Percentiles rank a stretch among this genome's conserved stretches.
phyloP scores from a whole-genome alignment of 2,888 invertebrate species.

The Ephialtes manifestator region DNA sequence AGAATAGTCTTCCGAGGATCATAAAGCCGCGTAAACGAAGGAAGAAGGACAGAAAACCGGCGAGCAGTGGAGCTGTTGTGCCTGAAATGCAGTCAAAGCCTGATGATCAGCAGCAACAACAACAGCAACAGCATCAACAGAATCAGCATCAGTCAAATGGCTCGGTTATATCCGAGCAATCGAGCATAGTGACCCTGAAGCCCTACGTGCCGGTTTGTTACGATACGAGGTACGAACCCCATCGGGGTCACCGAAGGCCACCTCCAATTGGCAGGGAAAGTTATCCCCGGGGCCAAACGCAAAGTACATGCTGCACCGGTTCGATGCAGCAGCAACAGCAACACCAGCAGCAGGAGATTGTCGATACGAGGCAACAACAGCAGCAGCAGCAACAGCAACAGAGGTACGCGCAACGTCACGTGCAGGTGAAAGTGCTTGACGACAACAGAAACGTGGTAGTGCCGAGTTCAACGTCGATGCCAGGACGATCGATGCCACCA shows the following conservation, averaged over 20 bases:
- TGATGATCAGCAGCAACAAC: slow-evolving; percentile 73
- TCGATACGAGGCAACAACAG: slow-evolving; percentile 86
- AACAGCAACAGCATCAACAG: slow-evolving; percentile 52
- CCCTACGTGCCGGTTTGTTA: slow-evolving; percentile 86
- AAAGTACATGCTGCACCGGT: slow-evolving; percentile 72
- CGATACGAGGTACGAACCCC: slow-evolving; percentile 78
- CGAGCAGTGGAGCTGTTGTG: slow-evolving; percentile 65
- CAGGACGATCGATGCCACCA: slow-evolving; percentile 70
- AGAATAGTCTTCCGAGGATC: slow-evolving; percentile 94
- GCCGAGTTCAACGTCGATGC: slow-evolving; percentile 68
- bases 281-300: slow-evolving; percentile 80
- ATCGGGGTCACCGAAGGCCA: slow-evolving; percentile 78
- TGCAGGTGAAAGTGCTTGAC: slow-evolving; percentile 87
- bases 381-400: slow-evolving; percentile 65
- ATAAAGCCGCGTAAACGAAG: slow-evolving; percentile 96
- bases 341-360: slow-evolving; percentile 85
- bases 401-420: slow-evolving; percentile 82
- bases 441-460: slow-evolving; percentile 83
- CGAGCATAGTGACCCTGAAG: slow-evolving; percentile 84
- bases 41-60: slow-evolving; percentile 95
- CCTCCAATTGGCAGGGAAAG: slow-evolving; percentile 78
- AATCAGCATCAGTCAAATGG: slow-evolving; percentile 70
- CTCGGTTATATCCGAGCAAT: slow-evolving; percentile 74
- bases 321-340: slow-evolving; percentile 80
- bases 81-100: slow-evolving; percentile 76